These are phyloP conservation scores for Ailurus styani DNA, from an alignment of 2,113 vertebrate species.

Conservation along the genomic window DNA sequence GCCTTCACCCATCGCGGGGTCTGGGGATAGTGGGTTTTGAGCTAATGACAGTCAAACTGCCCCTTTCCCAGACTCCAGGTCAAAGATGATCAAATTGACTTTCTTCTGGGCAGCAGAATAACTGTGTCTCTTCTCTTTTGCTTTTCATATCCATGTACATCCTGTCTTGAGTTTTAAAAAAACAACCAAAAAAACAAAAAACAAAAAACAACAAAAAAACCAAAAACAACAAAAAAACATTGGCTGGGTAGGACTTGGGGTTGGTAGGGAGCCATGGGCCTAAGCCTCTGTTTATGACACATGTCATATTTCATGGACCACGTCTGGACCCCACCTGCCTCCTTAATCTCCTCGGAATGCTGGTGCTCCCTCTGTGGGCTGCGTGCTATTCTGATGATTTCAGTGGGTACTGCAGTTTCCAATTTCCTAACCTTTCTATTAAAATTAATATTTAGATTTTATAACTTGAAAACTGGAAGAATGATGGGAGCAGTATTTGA, in stretches of 20 bases:
- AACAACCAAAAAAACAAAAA: background rate
- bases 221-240: too few relatives aligned
- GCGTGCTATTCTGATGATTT: conserved; percentile 66
- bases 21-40: fast-evolving
- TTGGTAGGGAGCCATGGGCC: background rate
- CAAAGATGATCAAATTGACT: background rate
- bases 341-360: conserved; percentile 69
- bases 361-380: conserved; percentile 35
- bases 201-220: too few relatives aligned
- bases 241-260: conserved; percentile 27
- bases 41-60: background rate
- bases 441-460: conserved; percentile 90
- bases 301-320: conserved; percentile 74
- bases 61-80: background rate
- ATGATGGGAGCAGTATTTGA: conserved; percentile 79
- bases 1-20: fast-evolving
- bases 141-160: background rate
- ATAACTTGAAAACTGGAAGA: conserved; percentile 80
- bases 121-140: background rate
- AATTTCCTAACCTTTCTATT: conserved; percentile 82
- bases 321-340: conserved; percentile 82
- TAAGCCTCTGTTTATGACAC: conserved; percentile 79
- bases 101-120: background rate
- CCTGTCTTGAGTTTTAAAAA: conserved; percentile 43
- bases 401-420: conserved; percentile 61